Conservation (phyloP, 1,140 invertebrate genomes). For the Coboldia fuscipes region DNA sequence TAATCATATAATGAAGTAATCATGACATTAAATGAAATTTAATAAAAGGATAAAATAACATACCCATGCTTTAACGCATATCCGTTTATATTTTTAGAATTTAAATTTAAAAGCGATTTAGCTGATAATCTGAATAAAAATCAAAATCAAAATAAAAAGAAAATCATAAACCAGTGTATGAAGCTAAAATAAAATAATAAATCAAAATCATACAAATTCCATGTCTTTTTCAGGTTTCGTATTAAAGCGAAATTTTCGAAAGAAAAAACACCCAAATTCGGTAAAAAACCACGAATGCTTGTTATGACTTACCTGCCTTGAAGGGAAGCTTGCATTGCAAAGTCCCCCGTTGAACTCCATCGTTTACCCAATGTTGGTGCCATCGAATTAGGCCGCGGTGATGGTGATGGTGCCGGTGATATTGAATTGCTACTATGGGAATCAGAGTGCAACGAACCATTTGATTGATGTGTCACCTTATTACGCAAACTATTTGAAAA, state of each 20-base stretch:
- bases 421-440: constrained; percentile 63
- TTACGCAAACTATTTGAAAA: too few relatives aligned
- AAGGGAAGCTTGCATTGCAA: constrained; percentile 25
- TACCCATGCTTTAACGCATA: constrained; percentile 36
- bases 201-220: not conserved
- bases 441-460: constrained; percentile 64
- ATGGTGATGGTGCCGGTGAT: constrained; percentile 61
- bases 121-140: constrained; percentile 30
- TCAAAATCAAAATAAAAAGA: constrained; percentile 6
- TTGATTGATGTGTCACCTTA: constrained; percentile 42
- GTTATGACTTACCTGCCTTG: constrained; percentile 2
- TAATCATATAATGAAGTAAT: too few relatives aligned
- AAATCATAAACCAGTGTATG: constrained; percentile 1
- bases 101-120: constrained; percentile 37
- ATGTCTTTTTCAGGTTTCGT: not conserved
- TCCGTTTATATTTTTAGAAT: constrained; percentile 29
- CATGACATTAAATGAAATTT: constrained; percentile 5
- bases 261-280: not conserved
- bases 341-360: constrained; percentile 68
- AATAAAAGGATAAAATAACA: constrained; percentile 19
- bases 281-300: not conserved
- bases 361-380: constrained; percentile 34
- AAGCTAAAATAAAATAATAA: not conserved
- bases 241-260: not conserved
- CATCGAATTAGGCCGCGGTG: constrained; percentile 48